Conservation (phyloP, 2,797 vertebrate species). For the Anomalospiza imberbis region DNA sequence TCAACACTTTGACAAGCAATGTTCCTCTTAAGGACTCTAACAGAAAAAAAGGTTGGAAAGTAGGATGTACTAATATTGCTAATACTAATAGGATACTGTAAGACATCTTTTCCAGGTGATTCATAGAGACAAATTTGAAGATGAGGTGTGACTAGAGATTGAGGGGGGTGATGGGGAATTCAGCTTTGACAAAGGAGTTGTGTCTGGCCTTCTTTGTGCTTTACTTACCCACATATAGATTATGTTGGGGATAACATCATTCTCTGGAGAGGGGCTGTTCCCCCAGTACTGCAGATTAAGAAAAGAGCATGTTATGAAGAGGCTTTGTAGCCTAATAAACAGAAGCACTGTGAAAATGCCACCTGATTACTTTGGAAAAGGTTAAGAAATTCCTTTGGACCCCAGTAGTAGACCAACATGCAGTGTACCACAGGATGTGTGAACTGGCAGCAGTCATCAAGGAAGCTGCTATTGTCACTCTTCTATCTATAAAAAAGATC, state of each 20-base stretch:
- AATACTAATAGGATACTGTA: neutral
- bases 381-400: neutral
- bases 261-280: neutral
- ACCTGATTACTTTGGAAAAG: neutral
- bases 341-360: neutral
- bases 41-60: neutral
- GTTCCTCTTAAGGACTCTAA: neutral
- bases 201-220: neutral
- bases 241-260: neutral
- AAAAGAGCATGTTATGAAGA: neutral
- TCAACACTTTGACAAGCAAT: neutral
- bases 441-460: neutral
- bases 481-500: neutral
- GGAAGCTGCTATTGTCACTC: neutral
- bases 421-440: neutral
- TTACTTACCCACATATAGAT: neutral
- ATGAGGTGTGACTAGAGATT: neutral
- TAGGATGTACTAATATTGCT: neutral
- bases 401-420: neutral
- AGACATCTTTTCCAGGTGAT: neutral
- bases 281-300: fast-evolving
- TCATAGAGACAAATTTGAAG: neutral
- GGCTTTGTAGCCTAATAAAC: neutral
- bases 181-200: neutral
- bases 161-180: neutral